phyloP scores from a whole-genome alignment of 2,797 vertebrate species.

The Spheniscus humboldti region DNA sequence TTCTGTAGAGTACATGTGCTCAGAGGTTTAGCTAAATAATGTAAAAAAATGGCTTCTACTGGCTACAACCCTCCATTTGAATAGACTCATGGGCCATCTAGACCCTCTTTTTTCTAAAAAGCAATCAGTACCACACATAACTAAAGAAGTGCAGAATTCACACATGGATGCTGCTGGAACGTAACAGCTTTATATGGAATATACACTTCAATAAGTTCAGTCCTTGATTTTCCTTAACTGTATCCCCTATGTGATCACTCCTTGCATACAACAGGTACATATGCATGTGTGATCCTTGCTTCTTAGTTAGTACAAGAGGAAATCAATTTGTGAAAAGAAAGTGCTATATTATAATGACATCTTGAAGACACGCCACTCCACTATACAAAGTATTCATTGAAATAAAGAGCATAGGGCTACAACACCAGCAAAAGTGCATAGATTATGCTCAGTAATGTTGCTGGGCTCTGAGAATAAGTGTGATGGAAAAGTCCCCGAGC shows the following conservation, averaged over 20 bases:
- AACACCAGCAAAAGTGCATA: background rate
- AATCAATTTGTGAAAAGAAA: background rate
- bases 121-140: background rate
- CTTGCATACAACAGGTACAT: background rate
- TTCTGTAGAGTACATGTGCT: background rate
- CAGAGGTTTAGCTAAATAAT: background rate
- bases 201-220: background rate
- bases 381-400: background rate
- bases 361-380: background rate
- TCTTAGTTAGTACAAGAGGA: background rate
- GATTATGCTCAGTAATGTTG: background rate
- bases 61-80: background rate
- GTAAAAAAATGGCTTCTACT: background rate
- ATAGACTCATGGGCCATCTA: background rate
- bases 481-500: accelerated
- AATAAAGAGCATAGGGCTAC: background rate
- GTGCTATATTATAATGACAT: background rate
- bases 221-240: background rate
- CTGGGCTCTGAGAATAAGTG: background rate
- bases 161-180: background rate
- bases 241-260: background rate
- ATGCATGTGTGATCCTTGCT: background rate
- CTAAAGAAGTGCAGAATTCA: background rate
- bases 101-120: background rate
- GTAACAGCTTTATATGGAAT: background rate